A percentile compares a stretch with the other conserved stretches of the same genome.
Conservation (phyloP, 2,113 vertebrate genomes). For the Sapajus apella region DNA sequence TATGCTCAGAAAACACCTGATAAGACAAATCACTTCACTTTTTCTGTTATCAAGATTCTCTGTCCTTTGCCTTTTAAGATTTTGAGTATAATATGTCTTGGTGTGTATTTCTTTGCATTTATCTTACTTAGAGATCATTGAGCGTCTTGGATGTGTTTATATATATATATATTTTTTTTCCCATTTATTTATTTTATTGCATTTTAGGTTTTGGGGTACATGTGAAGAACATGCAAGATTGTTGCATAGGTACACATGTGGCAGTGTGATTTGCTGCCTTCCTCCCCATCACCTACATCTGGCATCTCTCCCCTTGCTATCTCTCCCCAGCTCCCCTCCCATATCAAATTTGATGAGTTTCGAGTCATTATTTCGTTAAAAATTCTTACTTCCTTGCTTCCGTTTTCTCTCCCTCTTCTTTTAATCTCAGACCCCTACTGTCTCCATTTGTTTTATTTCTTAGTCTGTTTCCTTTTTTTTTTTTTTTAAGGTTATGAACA, state of each 20-base stretch:
- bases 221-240: no score
- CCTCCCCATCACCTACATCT: no score
- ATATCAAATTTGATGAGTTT: background rate
- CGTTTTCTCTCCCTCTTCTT: background rate
- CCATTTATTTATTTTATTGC: no score
- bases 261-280: no score
- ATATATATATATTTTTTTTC: background rate
- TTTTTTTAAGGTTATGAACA: background rate
- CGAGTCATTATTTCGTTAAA: background rate
- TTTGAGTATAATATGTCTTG: background rate
- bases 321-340: no score
- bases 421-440: background rate
- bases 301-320: no score
- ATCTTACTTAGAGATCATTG: background rate
- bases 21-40: background rate
- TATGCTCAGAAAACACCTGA: background rate
- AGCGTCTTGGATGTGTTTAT: background rate
- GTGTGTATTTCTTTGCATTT: background rate
- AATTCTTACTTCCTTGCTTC: background rate
- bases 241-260: no score
- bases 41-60: no score
- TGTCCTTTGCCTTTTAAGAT: no score
- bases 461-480: background rate
- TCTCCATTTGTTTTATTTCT: background rate
- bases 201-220: no score